A percentile compares a stretch with the other conserved stretches of the same genome.
Evolutionary conservation across 2,113 vertebrate species (phyloP).

Genomic region (Bungarus multicinctus): DNA sequence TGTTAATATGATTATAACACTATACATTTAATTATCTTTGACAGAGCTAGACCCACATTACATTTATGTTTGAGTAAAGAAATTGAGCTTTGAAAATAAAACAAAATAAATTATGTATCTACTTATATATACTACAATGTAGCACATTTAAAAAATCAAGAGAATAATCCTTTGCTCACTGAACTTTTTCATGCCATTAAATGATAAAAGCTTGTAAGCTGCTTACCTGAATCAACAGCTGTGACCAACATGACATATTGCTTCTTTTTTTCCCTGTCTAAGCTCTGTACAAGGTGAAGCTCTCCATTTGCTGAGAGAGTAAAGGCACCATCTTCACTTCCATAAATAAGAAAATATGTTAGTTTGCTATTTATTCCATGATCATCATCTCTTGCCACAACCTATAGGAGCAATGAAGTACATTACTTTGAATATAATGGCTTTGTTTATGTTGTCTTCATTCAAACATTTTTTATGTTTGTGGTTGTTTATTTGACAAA

Average conservation of each 20-base stretch:
- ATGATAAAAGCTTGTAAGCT: not conserved
- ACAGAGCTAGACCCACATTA: not conserved
- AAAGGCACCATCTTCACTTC: constrained; percentile 83
- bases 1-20: not conserved
- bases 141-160: not conserved
- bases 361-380: constrained; percentile 86
- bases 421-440: not conserved
- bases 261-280: constrained; percentile 85
- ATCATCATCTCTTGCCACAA: constrained; percentile 92
- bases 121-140: not conserved
- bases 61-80: not conserved
- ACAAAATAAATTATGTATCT: not conserved
- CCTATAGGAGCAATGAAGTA: constrained; percentile 65
- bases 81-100: not conserved
- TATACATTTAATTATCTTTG: not conserved
- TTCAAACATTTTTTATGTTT: not conserved
- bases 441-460: not conserved
- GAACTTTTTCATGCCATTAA: not conserved
- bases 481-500: not conserved
- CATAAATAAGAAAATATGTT: constrained; percentile 80
- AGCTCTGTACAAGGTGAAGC: constrained; percentile 78
- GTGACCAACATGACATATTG: constrained; percentile 82
- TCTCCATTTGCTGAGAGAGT: constrained; percentile 84
- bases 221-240: constrained; percentile 86
- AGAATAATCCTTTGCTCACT: not conserved